These are phyloP conservation scores for Drosophila paulistorum DNA, from an alignment of 1,140 invertebrate genomes.

Conservation along the genomic window DNA sequence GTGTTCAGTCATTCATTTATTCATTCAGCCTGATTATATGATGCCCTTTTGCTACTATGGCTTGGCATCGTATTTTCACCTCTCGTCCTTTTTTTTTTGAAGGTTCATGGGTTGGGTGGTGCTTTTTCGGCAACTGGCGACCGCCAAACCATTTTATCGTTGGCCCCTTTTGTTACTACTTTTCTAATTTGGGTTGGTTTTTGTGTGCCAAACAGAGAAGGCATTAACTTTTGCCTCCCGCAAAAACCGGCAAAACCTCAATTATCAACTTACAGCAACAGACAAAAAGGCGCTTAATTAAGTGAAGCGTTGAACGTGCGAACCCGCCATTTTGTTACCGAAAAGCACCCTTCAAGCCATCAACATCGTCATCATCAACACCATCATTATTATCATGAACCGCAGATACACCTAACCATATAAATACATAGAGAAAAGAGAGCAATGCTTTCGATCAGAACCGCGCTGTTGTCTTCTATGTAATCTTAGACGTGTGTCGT, in stretches of 20 bases:
- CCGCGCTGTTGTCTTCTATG: constrained; percentile 24
- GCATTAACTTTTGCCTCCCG: constrained; percentile 69
- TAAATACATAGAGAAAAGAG: neutral
- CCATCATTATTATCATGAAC: neutral
- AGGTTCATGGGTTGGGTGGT: neutral
- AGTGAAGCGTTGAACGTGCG: constrained; percentile 70
- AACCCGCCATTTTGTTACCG: constrained; percentile 57
- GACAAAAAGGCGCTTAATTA: constrained; percentile 76
- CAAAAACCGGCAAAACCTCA: constrained; percentile 68
- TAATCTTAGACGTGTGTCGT: constrained; percentile 49
- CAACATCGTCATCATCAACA: neutral
- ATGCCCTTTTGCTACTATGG: constrained; percentile 9
- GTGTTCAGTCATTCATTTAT: constrained; percentile 7
- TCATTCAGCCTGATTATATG: constrained; percentile 7
- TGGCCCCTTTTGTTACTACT: constrained; percentile 48
- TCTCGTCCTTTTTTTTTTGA: constrained; percentile 23
- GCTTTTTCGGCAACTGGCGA: neutral
- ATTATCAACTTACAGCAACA: constrained; percentile 71
- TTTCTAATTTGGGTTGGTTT: constrained; percentile 45
- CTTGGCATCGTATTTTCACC: constrained; percentile 27
- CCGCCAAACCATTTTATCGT: constrained; percentile 17
- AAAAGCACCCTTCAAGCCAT: neutral
- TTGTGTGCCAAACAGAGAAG: constrained; percentile 25
- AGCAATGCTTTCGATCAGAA: constrained; percentile 39
- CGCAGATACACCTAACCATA: neutral